Base-by-base conservation (phyloP, 2,797 vertebrate genomes). In the Champsocephalus esox region DNA sequence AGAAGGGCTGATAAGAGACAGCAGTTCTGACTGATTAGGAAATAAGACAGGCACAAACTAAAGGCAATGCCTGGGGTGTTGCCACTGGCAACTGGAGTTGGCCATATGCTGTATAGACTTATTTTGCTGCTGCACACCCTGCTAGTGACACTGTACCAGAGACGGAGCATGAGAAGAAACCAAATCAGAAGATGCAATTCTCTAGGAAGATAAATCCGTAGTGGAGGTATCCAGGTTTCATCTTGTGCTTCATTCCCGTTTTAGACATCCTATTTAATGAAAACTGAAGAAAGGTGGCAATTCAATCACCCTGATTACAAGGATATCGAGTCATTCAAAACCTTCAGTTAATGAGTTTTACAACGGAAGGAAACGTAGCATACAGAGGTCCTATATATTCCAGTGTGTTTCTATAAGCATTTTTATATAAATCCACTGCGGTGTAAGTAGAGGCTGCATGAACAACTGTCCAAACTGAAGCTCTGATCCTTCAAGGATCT, bases 1-100 rank as follows among this genome's bases (percentile, higher is more conserved):
- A 78, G 61, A 76, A 52, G 58, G 54, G 69, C 79, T 80, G 81
- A 88, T 85, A 83, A 84, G 75, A 62, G 21, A 84, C 87, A 81
- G 80, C 79, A 81, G 73, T 52, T 73, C 77, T 19, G 69, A 67
- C 82, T 87, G 85, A 89, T 91, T 86, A 75, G 88, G 80, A 85
- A 90, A 87, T 81, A 86, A 88, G 74, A 81, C 62, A 72, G 75
- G 79, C 69, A 85, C 81, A 81, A 87, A 90, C 78, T 83, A 90
- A 88, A 92, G 75, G 82, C 91, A 88, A 80, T 65, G 89, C 88
- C 86, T 82, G 55, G 82, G 91, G 91, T 89, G 92, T 92, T 91
- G 89, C 91, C 89, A 87, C 77, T 89, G 87, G 91, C 91, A 92
- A 92, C 89, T 75, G 87, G 70, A 82, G 84, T 76, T 77, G 78